Evolutionary conservation across 2,888 invertebrate species (phyloP).

Genomic region (Furcula furcula): DNA sequence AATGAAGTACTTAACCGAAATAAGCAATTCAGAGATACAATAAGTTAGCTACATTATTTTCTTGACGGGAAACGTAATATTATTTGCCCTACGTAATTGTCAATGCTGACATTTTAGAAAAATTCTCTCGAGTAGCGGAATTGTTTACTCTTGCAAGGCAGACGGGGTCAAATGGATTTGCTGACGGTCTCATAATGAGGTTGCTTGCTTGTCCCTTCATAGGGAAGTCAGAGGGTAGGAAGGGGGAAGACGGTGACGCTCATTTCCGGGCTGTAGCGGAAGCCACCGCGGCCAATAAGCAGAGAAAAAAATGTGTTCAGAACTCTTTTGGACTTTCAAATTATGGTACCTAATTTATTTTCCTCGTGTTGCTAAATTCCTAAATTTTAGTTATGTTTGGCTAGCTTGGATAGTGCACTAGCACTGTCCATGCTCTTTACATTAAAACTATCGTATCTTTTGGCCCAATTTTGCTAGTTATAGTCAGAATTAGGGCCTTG

Average conservation of each 20-base stretch:
- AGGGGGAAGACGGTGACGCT: conserved; percentile 55
- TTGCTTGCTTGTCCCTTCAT: conserved; percentile 52
- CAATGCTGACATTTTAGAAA: conserved; percentile 2
- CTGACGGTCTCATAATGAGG: conserved; percentile 63
- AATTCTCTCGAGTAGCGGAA: conserved; percentile 12
- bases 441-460: too few species aligned
- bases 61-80: neutral
- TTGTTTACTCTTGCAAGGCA: conserved; percentile 31
- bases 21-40: too few species aligned
- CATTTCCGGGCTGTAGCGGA: conserved; percentile 75
- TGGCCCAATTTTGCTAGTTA: too few species aligned
- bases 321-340: conserved; percentile 54
- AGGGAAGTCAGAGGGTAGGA: conserved; percentile 14
- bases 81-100: neutral
- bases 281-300: conserved; percentile 67
- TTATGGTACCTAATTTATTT: conserved; percentile 49
- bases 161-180: conserved; percentile 49
- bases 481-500: too few species aligned
- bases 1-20: too few species aligned
- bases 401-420: too few species aligned
- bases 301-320: conserved; percentile 63
- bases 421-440: too few species aligned
- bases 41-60: too few species aligned
- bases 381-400: too few species aligned
- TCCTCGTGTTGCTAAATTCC: conserved; percentile 15